A percentile compares a stretch with the other conserved stretches of the same genome.
Conservation (phyloP, 2,888 invertebrate genomes). For the Phrixothrix hirtus region DNA sequence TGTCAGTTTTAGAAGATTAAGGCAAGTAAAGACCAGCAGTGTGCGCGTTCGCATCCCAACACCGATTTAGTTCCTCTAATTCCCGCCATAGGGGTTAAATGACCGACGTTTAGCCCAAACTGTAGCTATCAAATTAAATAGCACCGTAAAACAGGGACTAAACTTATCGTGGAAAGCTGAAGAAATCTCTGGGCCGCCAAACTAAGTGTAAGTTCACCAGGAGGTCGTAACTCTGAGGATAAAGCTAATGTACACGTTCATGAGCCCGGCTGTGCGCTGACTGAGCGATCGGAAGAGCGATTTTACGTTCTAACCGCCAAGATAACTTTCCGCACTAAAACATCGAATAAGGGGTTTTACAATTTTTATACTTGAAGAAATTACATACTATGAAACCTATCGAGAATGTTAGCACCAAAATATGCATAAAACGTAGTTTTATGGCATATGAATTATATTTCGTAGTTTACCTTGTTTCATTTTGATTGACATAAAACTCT, state of each 20-base stretch:
- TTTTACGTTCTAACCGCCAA: constrained; percentile 34
- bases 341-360: constrained; percentile 21
- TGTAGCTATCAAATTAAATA: constrained; percentile 40
- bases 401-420: neutral
- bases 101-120: constrained; percentile 43
- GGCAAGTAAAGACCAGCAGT: constrained; percentile 39
- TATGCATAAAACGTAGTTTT: constrained; percentile 7
- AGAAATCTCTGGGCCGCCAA: constrained; percentile 40
- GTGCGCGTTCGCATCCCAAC: constrained; percentile 41
- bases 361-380: constrained; percentile 17
- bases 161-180: constrained; percentile 31
- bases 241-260: constrained; percentile 43
- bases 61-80: constrained; percentile 44
- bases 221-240: constrained; percentile 43
- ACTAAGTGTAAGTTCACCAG: constrained; percentile 40
- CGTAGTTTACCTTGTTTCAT: neutral
- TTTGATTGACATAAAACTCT: no score
- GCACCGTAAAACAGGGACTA: constrained; percentile 32
- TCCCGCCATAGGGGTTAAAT: constrained; percentile 45
- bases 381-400: constrained; percentile 4
- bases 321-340: constrained; percentile 27
- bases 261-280: constrained; percentile 35
- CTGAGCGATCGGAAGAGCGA: constrained; percentile 42
- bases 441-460: neutral
- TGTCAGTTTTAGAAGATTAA: constrained; percentile 40